Evolutionary conservation across 2,113 vertebrate species (phyloP).

Genomic region (Montifringilla adamsi): DNA sequence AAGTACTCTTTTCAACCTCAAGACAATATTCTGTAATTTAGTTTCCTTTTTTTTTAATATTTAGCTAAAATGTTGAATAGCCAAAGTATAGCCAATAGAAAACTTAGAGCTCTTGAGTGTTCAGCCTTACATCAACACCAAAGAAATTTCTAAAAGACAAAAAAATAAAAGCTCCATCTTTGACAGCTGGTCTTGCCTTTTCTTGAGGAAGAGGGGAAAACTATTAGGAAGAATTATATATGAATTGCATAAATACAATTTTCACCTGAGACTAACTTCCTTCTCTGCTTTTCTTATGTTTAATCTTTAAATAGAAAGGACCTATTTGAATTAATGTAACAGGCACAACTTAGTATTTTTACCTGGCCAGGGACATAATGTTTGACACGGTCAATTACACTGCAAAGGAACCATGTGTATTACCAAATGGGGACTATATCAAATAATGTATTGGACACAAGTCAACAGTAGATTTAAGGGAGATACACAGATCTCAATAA

Average conservation of each 20-base stretch:
- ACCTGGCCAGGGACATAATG: neutral
- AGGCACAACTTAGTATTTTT: neutral
- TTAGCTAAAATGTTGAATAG: neutral
- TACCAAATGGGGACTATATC: neutral
- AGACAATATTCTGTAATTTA: neutral
- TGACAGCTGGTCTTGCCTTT: neutral
- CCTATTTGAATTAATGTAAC: neutral
- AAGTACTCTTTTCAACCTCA: neutral
- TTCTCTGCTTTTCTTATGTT: neutral
- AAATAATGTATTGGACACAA: neutral
- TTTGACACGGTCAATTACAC: neutral
- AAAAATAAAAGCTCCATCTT: neutral
- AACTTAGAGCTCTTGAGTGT: neutral
- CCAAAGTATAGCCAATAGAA: neutral
- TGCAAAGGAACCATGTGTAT: neutral
- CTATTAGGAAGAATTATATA: neutral
- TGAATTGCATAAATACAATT: neutral
- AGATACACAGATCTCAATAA: neutral
- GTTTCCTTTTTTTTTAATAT: neutral
- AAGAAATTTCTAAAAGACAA: neutral
- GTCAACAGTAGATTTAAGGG: neutral
- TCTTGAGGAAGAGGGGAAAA: neutral
- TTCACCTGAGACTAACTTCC: neutral
- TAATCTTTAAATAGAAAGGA: neutral
- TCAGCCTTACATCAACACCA: neutral